Conservation (phyloP, 2,888 invertebrate genomes). For the Acanthoscelides obtectus region DNA sequence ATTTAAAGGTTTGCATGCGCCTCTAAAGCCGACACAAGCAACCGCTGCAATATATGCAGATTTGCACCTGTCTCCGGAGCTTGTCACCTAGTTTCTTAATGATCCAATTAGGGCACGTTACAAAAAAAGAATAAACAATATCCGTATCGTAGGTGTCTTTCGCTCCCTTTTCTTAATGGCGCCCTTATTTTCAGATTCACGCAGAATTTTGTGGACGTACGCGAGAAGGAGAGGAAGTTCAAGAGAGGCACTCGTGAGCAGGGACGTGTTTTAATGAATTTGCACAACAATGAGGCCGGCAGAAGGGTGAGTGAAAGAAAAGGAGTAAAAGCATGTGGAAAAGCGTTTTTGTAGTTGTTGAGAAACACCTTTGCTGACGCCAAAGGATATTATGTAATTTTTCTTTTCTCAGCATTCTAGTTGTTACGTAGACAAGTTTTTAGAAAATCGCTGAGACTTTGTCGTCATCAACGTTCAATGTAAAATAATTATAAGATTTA, state of each 20-base stretch:
- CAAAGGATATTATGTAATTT: not conserved
- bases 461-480: too few species aligned
- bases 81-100: not conserved
- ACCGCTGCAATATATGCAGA: not conserved
- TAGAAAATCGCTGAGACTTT: too few species aligned
- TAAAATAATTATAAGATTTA: too few species aligned
- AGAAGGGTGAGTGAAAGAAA: conserved; percentile 62
- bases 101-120: not conserved
- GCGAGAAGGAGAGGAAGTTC: conserved; percentile 82
- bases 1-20: not conserved
- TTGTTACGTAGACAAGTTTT: too few species aligned
- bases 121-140: not conserved
- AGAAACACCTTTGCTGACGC: not conserved
- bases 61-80: not conserved
- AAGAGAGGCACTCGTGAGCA: conserved; percentile 78
- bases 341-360: not conserved
- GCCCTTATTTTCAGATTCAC: conserved; percentile 64
- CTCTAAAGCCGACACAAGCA: not conserved
- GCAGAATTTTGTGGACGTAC: conserved; percentile 88
- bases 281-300: conserved; percentile 98
- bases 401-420: too few species aligned
- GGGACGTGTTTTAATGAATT: conserved; percentile 89
- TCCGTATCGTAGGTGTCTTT: not conserved
- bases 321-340: not conserved
- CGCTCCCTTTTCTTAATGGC: not conserved